Percentiles rank a stretch among this genome's conserved stretches.
These are phyloP conservation scores for Aphelenchoides avenae DNA, from an alignment of 1,140 invertebrate genomes.

Conservation along the genomic window DNA sequence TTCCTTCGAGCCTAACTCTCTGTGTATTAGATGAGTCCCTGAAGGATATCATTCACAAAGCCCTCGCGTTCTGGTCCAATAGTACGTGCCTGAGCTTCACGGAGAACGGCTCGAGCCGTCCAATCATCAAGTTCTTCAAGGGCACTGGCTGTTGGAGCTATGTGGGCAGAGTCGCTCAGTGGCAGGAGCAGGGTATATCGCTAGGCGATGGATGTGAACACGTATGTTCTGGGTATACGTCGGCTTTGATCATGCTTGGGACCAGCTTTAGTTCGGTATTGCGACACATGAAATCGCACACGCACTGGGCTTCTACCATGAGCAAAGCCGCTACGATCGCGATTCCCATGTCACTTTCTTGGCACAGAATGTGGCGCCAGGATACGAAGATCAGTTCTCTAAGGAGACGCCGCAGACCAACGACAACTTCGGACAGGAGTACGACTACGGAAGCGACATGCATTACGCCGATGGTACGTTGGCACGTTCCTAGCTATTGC, in stretches of 20 bases:
- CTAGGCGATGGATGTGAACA: constrained; percentile 24
- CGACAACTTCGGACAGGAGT: constrained; percentile 14
- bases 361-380: neutral
- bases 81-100: constrained; percentile 5
- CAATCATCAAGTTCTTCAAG: neutral
- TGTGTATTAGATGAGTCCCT: no score
- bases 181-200: constrained; percentile 1
- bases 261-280: constrained; percentile 18
- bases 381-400: constrained; percentile 13
- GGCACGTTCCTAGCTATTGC: no score
- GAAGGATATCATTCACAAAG: neutral
- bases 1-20: no score
- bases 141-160: constrained; percentile 11
- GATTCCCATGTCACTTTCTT: constrained; percentile 15
- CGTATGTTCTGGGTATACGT: neutral
- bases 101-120: neutral
- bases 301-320: constrained; percentile 27
- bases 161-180: constrained; percentile 5
- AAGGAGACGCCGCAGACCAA: constrained; percentile 18
- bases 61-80: neutral
- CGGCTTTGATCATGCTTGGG: neutral
- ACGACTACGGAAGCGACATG: constrained; percentile 13
- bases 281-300: constrained; percentile 27
- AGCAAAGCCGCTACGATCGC: constrained; percentile 13
- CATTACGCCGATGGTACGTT: constrained; percentile 10